Percentiles rank a stretch among this genome's conserved stretches.
Evolutionary conservation across 2,113 vertebrate genomes (phyloP).

Genomic region (Trichomycterus rosablanca): DNA sequence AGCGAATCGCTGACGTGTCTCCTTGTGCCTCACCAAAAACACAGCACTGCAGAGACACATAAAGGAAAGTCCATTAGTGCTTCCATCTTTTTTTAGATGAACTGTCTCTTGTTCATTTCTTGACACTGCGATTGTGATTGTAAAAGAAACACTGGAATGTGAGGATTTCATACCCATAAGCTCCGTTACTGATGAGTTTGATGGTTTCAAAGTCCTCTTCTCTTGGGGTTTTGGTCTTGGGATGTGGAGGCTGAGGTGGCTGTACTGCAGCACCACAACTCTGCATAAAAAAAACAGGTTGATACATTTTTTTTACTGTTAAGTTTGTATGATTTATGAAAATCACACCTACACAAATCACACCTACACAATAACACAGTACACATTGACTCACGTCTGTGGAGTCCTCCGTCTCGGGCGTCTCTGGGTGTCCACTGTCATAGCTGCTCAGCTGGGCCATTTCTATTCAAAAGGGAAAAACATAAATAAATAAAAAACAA

Average conservation of each 20-base stretch:
- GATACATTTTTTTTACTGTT: too few species aligned
- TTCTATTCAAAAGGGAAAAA: conserved; percentile 66
- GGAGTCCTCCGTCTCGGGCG: conserved; percentile 89
- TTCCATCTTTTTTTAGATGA: too few species aligned
- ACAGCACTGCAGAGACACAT: conserved; percentile 71
- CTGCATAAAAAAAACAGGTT: conserved; percentile 60
- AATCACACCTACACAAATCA: too few species aligned
- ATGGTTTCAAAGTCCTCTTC: conserved; percentile 97
- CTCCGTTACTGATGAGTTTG: conserved; percentile 97
- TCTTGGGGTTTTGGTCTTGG: conserved; percentile 82
- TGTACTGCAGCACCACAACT: conserved; percentile 69
- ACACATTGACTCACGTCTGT: conserved; percentile 72
- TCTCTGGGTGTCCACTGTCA: conserved; percentile 85
- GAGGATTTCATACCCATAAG: conserved; percentile 81
- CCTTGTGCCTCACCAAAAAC: conserved; percentile 88
- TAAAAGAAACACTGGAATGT: too few species aligned
- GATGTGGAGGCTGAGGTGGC: conserved; percentile 54
- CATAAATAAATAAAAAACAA: background rate
- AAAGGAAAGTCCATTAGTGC: background rate
- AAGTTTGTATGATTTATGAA: too few species aligned
- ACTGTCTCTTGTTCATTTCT: too few species aligned
- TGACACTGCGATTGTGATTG: too few species aligned
- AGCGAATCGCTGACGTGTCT: conserved; percentile 91
- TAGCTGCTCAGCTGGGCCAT: conserved; percentile 96
- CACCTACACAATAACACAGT: too few species aligned